A percentile compares a stretch with the other conserved stretches of the same genome.
phyloP scores from a whole-genome alignment of 2,113 vertebrate species.

The Takifugu flavidus region DNA sequence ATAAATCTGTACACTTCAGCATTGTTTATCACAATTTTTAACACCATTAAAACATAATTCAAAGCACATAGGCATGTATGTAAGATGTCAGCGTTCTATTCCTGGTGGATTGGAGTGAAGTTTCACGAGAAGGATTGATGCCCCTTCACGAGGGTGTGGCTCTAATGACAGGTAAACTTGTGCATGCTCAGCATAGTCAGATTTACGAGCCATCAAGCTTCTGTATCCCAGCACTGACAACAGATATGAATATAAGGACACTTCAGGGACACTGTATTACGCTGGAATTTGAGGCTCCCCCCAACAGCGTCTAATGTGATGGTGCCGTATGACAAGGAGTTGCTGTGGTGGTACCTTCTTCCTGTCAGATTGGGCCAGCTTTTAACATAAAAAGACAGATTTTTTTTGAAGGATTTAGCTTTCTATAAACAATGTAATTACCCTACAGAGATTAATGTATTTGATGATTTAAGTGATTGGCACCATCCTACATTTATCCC shows the following conservation, averaged over 20 bases:
- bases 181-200: constrained; percentile 64
- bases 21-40: too few species aligned
- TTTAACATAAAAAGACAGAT: too few species aligned
- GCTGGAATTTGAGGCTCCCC: constrained; percentile 32
- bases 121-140: constrained; percentile 47
- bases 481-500: too few species aligned
- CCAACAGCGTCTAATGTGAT: constrained; percentile 4
- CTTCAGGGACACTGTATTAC: constrained; percentile 34
- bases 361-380: too few species aligned
- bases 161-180: constrained; percentile 64
- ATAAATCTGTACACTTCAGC: too few species aligned
- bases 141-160: constrained; percentile 41
- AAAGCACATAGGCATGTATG: background rate
- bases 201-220: constrained; percentile 60
- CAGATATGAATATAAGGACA: constrained; percentile 58
- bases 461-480: too few species aligned
- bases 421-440: too few species aligned
- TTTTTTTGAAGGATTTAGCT: too few species aligned
- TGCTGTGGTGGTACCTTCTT: background rate
- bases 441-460: too few species aligned
- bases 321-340: constrained; percentile 10
- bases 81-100: constrained; percentile 18
- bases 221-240: constrained; percentile 58
- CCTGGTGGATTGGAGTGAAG: constrained; percentile 34
- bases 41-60: too few species aligned